phyloP scores from a whole-genome alignment of 2,888 invertebrate genomes.

The Endomychus coccineus region DNA sequence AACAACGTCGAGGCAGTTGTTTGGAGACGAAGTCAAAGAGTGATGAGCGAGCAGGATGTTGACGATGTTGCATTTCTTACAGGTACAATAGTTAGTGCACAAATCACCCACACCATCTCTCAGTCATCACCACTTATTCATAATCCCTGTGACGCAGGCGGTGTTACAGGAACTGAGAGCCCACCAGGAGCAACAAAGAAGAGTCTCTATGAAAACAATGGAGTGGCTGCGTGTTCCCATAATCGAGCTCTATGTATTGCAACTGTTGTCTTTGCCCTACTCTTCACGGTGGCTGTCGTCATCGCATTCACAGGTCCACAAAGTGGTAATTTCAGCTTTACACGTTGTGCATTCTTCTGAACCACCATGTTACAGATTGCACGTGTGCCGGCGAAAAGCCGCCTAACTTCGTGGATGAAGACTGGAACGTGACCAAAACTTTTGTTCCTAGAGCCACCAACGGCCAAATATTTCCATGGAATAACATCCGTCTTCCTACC shows the following conservation, averaged over 20 bases:
- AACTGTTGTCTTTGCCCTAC: slow-evolving; percentile 67
- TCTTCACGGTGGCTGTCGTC: slow-evolving; percentile 76
- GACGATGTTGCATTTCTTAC: slow-evolving; percentile 90
- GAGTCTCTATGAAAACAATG: slow-evolving; percentile 63
- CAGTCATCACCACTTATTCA: slow-evolving; percentile 38
- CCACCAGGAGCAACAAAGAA: slow-evolving; percentile 57
- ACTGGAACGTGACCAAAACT: slow-evolving; percentile 54
- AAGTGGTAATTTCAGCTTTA: slow-evolving; percentile 51
- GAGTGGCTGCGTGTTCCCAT: slow-evolving; percentile 82
- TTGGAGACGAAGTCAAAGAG: slow-evolving; percentile 45
- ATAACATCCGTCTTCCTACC: slow-evolving; percentile 67
- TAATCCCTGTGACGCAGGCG: slow-evolving; percentile 43
- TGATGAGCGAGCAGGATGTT: slow-evolving; percentile 86
- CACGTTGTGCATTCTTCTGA: slow-evolving; percentile 1
- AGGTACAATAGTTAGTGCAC: slow-evolving; percentile 50
- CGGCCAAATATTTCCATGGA: slow-evolving; percentile 71
- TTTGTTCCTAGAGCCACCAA: slow-evolving; percentile 64
- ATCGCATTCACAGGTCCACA: slow-evolving; percentile 87
- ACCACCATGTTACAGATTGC: slow-evolving; percentile 50
- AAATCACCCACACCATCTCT: slow-evolving; percentile 28
- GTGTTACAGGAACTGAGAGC: slow-evolving; percentile 54
- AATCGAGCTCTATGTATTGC: slow-evolving; percentile 77
- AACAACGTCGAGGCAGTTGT: slow-evolving; percentile 46
- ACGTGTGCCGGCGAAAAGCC: slow-evolving; percentile 62
- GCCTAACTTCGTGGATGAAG: slow-evolving; percentile 53